Evolutionary conservation across 2,888 invertebrate genomes (phyloP), one percentile per base, ranked within the genome.

Genomic region (Dyspetes luteomarginatus): DNA sequence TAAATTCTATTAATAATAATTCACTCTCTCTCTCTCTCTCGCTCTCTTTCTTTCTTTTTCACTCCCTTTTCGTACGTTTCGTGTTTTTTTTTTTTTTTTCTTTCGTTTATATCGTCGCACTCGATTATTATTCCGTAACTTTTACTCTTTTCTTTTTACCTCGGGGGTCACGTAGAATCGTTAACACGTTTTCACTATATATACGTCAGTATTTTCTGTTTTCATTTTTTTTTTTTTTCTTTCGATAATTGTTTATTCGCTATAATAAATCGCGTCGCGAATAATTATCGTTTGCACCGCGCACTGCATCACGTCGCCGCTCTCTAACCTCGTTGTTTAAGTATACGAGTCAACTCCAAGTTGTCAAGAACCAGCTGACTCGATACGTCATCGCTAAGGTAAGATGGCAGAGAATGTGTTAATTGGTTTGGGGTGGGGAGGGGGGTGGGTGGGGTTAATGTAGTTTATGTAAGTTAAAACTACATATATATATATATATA

Each of bases 271-370:
- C 62, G 62, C 62, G 52, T 50, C 62, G 72, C 72, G 72, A 64
- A 73, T 58, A 45, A 64, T 36, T 48, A 45, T 64, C 50, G 50
- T 73, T 73, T 62, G 72, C 62, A 73, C 72, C 72, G 62, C 72
- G 72, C 72, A 73, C 72, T 73, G 72, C 72, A 64, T 73, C 62
- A 73, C 72, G 72, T 45, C 52, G 65, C 58, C 71, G 71, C 48
- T 71, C n/a, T n/a, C 71, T 60, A 30, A 48, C 48, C 65, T 65
- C 26, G 58, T 48, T 68, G 36, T 36, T 69, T 12, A 36, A 41
- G 36, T 24, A 17, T 28, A 28, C 50, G 30, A 60, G 50, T 19
- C 58, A 24, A 60, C 36, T 15, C 36, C 50, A 48, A 60, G 22
- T 60, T 41, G 15, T 19, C 28, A 36, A n/a, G n/a, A 69, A 65